phyloP scores from a whole-genome alignment of 2,797 vertebrate genomes.

The Fistularia commersonii region DNA sequence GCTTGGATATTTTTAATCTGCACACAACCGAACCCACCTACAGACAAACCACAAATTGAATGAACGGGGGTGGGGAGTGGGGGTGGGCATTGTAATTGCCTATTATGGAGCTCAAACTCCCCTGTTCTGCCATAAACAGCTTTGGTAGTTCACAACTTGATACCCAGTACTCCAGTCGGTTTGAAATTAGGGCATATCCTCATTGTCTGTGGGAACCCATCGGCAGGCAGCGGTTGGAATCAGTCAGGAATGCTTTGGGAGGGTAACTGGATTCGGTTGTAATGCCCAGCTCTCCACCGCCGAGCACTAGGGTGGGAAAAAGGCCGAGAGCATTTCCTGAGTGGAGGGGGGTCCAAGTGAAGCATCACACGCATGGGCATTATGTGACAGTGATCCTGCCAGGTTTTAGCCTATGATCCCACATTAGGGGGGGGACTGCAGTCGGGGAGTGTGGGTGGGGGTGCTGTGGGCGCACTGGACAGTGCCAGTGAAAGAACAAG shows the following conservation, averaged over 20 bases:
- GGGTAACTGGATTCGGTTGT: conserved; percentile 69
- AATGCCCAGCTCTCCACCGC: conserved; percentile 68
- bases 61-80: conserved; percentile 54
- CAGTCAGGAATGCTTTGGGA: conserved; percentile 71
- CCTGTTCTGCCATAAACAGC: conserved; percentile 70
- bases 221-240: conserved; percentile 68
- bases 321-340: conserved; percentile 76
- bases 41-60: conserved; percentile 65
- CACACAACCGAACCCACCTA: conserved; percentile 70
- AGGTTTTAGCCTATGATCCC: conserved; percentile 61
- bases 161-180: conserved; percentile 53
- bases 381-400: conserved; percentile 67
- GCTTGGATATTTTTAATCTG: conserved; percentile 77
- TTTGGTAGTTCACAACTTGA: conserved; percentile 67
- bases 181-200: conserved; percentile 65
- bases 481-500: conserved; percentile 33
- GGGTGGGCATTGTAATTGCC: conserved; percentile 66
- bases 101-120: conserved; percentile 65
- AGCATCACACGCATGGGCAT: conserved; percentile 76
- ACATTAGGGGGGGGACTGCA: conserved; percentile 30
- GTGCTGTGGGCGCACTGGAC: conserved; percentile 26
- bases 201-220: conserved; percentile 68
- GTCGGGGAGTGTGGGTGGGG: conserved; percentile 29
- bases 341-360: conserved; percentile 75
- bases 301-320: conserved; percentile 76